Evolutionary conservation across 2,888 invertebrate genomes (phyloP).

Genomic region (Alitta virens): DNA sequence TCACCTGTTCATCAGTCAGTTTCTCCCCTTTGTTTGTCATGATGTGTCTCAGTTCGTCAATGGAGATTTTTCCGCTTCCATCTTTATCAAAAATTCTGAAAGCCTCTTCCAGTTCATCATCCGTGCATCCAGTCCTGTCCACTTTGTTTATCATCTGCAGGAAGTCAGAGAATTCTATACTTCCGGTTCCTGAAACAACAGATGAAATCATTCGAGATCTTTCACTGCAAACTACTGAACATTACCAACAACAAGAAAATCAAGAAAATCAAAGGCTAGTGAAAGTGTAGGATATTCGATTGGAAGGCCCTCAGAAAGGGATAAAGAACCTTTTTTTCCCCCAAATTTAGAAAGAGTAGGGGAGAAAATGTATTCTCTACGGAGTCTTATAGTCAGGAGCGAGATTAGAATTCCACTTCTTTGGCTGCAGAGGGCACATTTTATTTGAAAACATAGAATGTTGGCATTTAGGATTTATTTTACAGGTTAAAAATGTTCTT

Average conservation of each 20-base stretch:
- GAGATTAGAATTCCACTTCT: too few species aligned
- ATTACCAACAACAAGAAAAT: not conserved
- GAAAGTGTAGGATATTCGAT: too few species aligned
- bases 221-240: not conserved
- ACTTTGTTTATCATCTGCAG: conserved; percentile 20
- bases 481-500: too few species aligned
- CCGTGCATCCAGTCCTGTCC: conserved; percentile 19
- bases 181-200: conserved; percentile 8
- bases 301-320: too few species aligned
- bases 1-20: conserved; percentile 22
- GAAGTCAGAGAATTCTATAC: conserved; percentile 25
- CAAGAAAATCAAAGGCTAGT: too few species aligned
- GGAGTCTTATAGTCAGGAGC: too few species aligned
- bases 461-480: too few species aligned
- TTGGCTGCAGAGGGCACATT: too few species aligned
- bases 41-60: conserved; percentile 23
- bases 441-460: too few species aligned
- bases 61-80: conserved; percentile 17
- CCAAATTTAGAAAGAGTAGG: too few species aligned
- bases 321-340: too few species aligned
- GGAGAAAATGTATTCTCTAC: too few species aligned
- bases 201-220: not conserved
- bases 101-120: conserved; percentile 25
- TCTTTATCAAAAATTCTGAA: conserved; percentile 25
- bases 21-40: conserved; percentile 28